phyloP scores from a whole-genome alignment of 2,888 invertebrate species.

The Empis stercorea region DNA sequence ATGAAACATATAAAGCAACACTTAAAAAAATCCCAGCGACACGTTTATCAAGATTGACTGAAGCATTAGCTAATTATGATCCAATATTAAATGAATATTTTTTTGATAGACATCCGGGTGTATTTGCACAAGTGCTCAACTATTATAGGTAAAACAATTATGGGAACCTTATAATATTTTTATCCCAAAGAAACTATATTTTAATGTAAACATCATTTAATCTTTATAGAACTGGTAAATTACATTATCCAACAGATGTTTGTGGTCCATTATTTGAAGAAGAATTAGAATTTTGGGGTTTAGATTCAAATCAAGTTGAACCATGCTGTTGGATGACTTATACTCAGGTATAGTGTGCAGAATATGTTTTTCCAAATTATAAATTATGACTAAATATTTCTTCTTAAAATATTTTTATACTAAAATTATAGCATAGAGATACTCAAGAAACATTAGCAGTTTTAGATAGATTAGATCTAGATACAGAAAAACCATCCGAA shows the following conservation, averaged over 20 bases:
- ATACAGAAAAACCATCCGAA: slow-evolving; percentile 95
- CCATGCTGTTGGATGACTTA: slow-evolving; percentile 99
- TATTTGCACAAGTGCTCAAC: slow-evolving; percentile 91
- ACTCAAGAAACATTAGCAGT: slow-evolving; percentile 98
- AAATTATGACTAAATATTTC: too few species aligned
- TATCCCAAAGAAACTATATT: too few species aligned
- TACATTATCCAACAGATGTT: slow-evolving; percentile 98
- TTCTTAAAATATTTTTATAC: too few species aligned
- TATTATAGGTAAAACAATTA: slow-evolving; percentile 63
- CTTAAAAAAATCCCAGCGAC: slow-evolving; percentile 97
- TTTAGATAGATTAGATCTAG: slow-evolving; percentile 90
- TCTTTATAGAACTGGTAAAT: slow-evolving; percentile 73
- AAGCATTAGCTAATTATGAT: slow-evolving; percentile 97
- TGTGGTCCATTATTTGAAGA: slow-evolving; percentile 99
- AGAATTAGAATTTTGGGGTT: slow-evolving; percentile 97
- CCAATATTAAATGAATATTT: slow-evolving; percentile 99
- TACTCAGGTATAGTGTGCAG: too few species aligned
- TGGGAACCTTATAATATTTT: too few species aligned
- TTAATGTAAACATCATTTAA: too few species aligned
- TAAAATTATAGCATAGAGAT: slow-evolving; percentile 77
- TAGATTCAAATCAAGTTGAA: slow-evolving; percentile 98
- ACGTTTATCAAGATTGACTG: slow-evolving; percentile 81
- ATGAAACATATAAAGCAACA: slow-evolving; percentile 93
- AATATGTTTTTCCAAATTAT: too few species aligned
- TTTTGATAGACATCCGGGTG: slow-evolving; percentile 96